phyloP scores from a whole-genome alignment of 1,140 invertebrate genomes.

The Dryas iulia region DNA sequence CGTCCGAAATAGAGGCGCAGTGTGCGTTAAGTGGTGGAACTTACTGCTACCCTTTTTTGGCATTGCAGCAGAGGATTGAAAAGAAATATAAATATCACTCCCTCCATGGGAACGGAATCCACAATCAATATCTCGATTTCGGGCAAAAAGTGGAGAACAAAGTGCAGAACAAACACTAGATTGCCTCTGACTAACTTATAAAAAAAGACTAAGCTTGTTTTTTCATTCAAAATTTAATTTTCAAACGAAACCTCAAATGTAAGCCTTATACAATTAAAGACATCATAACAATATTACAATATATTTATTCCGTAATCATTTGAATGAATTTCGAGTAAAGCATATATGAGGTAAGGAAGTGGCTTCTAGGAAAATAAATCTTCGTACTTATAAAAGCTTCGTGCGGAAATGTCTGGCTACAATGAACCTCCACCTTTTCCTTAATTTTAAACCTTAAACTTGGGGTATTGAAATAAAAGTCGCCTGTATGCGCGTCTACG shows the following conservation, averaged over 20 bases:
- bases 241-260: not conserved
- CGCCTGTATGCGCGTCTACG: not conserved
- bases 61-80: too few species aligned
- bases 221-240: too few species aligned
- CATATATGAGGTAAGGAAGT: not conserved
- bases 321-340: not conserved
- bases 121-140: too few species aligned
- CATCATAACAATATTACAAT: not conserved
- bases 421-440: not conserved
- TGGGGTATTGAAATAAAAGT: not conserved
- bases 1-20: too few species aligned
- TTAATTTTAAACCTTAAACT: not conserved
- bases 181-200: too few species aligned
- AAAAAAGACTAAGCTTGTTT: too few species aligned
- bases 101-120: too few species aligned
- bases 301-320: not conserved
- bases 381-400: conserved; percentile 5
- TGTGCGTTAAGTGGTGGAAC: too few species aligned
- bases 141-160: too few species aligned
- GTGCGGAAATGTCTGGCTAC: conserved; percentile 8
- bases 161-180: too few species aligned
- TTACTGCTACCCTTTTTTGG: too few species aligned
- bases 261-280: not conserved
- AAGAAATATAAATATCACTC: too few species aligned
- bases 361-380: conserved; percentile 15